Evolutionary conservation across 2,113 vertebrate species (phyloP).

Genomic region (Bufo gargarizans): DNA sequence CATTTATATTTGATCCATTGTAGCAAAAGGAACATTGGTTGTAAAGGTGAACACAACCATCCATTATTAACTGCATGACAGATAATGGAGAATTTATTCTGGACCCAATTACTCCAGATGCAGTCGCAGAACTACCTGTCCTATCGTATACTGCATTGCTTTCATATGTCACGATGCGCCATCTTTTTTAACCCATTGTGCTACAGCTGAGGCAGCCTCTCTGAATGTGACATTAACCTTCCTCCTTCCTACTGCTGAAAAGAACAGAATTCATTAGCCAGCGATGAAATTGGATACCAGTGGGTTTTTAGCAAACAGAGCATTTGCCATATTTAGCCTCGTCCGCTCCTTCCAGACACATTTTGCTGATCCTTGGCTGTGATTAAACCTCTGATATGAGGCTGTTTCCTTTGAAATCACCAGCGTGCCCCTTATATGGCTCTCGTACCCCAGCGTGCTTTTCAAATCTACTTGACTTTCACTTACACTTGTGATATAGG

Average conservation of each 20-base stretch:
- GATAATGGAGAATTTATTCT: no score
- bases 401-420: conserved; percentile 67
- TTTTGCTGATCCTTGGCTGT: conserved; percentile 81
- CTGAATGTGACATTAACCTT: conserved; percentile 62
- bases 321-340: conserved; percentile 84
- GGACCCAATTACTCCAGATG: no score
- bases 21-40: background rate
- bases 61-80: background rate
- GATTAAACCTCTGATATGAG: conserved; percentile 81
- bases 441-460: conserved; percentile 60
- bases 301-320: conserved; percentile 81
- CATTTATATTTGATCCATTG: background rate
- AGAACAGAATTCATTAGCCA: conserved; percentile 65
- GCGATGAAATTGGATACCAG: conserved; percentile 80
- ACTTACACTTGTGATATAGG: conserved; percentile 63
- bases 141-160: background rate
- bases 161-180: background rate
- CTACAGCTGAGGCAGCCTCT: conserved; percentile 28
- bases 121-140: background rate
- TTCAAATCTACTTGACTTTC: conserved; percentile 60
- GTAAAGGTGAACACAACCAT: background rate
- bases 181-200: background rate
- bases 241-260: conserved; percentile 58
- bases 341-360: conserved; percentile 79
- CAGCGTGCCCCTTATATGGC: conserved; percentile 36